Conservation (phyloP, 2,888 invertebrate species). For the Hybos culiciformis region DNA sequence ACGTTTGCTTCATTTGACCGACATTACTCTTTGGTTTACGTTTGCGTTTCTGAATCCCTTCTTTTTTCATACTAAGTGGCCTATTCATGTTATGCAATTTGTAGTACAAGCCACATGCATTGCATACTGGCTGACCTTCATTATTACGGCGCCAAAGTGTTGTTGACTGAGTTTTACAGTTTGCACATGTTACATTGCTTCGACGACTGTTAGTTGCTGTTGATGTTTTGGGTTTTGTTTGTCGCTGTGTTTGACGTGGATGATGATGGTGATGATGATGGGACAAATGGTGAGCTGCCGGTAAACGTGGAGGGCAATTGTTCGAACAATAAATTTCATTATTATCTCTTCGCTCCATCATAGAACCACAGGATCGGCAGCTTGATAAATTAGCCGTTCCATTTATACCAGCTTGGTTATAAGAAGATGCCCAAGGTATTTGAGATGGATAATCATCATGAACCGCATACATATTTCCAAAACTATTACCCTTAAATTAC, state of each 20-base stretch:
- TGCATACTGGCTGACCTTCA: slow-evolving; percentile 75
- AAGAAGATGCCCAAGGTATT: slow-evolving; percentile 5
- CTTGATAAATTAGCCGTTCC: slow-evolving; percentile 12
- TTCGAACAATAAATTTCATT: slow-evolving; percentile 8
- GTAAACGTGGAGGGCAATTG: slow-evolving; percentile 6
- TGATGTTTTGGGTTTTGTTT: slow-evolving; percentile 26
- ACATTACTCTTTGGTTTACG: slow-evolving; percentile 62
- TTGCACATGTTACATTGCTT: slow-evolving; percentile 41
- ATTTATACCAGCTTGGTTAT: not conserved
- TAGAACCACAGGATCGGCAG: slow-evolving; percentile 25
- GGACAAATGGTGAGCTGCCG: not conserved
- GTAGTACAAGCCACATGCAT: slow-evolving; percentile 52
- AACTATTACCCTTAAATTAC: not conserved
- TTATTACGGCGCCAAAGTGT: slow-evolving; percentile 78
- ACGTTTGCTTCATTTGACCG: slow-evolving; percentile 21
- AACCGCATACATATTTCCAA: not conserved
- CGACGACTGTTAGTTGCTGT: slow-evolving; percentile 28
- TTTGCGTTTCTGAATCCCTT: slow-evolving; percentile 94
- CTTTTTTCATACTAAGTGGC: slow-evolving; percentile 96
- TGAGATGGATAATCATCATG: not conserved
- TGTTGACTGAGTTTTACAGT: slow-evolving; percentile 52
- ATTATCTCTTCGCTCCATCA: slow-evolving; percentile 23
- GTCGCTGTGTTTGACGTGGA: slow-evolving; percentile 18
- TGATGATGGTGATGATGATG: not conserved
- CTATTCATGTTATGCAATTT: slow-evolving; percentile 51